These are phyloP conservation scores for Petrocephalus schoutedeni DNA, from an alignment of 2,797 vertebrate species.

Conservation along the genomic window DNA sequence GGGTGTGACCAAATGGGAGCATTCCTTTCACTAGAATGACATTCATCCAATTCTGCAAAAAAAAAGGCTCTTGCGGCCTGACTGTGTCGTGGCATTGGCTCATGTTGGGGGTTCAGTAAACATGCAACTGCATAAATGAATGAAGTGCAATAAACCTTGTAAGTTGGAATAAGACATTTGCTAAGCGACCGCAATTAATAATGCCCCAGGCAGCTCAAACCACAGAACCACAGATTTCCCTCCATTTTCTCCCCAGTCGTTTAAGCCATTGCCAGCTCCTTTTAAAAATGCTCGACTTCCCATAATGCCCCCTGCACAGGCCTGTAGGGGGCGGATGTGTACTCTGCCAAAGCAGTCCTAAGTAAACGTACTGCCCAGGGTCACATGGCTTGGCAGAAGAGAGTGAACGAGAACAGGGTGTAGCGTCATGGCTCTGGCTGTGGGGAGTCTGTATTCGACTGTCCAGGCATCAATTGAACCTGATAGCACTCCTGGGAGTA, in stretches of 20 bases:
- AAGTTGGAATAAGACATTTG: not conserved
- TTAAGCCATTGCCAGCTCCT: not conserved
- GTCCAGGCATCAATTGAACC: not conserved
- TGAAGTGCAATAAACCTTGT: not conserved
- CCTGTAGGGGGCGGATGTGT: constrained; percentile 1
- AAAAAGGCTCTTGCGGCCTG: not conserved
- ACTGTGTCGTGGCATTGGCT: not conserved
- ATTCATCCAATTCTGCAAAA: not conserved
- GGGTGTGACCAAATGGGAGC: not conserved
- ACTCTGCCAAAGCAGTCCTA: not conserved
- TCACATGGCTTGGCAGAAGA: not conserved
- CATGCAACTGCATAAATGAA: not conserved
- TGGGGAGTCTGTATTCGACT: not conserved
- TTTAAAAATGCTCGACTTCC: not conserved
- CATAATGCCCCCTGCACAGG: not conserved
- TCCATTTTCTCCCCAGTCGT: not conserved
- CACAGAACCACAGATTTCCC: not conserved
- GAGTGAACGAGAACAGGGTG: not conserved
- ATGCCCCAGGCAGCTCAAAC: not conserved
- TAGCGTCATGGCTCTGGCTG: not conserved
- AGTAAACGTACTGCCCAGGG: not conserved
- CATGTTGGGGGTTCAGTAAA: not conserved
- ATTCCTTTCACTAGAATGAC: not conserved
- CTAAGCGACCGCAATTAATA: not conserved
- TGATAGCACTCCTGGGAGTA: not conserved